Conservation (phyloP, 1,140 invertebrate genomes). For the Panonychus citri region DNA sequence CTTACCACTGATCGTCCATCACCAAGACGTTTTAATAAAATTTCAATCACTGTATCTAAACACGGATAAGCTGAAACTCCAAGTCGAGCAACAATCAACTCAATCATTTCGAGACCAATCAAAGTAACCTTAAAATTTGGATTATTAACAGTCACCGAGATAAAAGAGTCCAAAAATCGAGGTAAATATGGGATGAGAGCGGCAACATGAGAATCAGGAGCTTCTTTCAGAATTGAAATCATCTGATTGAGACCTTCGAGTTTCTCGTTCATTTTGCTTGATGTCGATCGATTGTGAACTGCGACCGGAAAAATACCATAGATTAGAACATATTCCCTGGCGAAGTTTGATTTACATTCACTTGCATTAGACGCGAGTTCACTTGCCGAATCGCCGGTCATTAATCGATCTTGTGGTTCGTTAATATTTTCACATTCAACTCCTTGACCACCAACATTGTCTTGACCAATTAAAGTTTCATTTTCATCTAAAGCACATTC, state of each 20-base stretch:
- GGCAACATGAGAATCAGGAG: constrained; percentile 21
- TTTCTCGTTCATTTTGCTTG: neutral
- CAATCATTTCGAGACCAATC: constrained; percentile 30
- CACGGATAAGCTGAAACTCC: neutral
- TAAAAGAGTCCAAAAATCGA: constrained; percentile 33
- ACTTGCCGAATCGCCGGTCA: neutral
- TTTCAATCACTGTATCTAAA: constrained; percentile 16
- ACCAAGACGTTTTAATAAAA: constrained; percentile 31
- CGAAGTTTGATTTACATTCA: no score
- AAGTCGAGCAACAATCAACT: constrained; percentile 20
- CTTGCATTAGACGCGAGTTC: no score
- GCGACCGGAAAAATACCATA: constrained; percentile 9
- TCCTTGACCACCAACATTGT: no score
- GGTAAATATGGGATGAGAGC: constrained; percentile 34
- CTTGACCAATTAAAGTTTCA: no score
- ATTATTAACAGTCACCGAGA: constrained; percentile 30
- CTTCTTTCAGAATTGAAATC: constrained; percentile 3
- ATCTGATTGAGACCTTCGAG: constrained; percentile 4
- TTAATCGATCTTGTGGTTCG: no score
- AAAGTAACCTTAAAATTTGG: constrained; percentile 33
- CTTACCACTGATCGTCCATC: constrained; percentile 29
- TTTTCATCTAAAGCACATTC: no score
- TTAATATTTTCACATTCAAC: no score
- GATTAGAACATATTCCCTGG: neutral
- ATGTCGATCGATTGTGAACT: neutral